A percentile compares a stretch with the other conserved stretches of the same genome.
phyloP scores from a whole-genome alignment of 2,888 invertebrate genomes.

The Gastrophysa polygoni region DNA sequence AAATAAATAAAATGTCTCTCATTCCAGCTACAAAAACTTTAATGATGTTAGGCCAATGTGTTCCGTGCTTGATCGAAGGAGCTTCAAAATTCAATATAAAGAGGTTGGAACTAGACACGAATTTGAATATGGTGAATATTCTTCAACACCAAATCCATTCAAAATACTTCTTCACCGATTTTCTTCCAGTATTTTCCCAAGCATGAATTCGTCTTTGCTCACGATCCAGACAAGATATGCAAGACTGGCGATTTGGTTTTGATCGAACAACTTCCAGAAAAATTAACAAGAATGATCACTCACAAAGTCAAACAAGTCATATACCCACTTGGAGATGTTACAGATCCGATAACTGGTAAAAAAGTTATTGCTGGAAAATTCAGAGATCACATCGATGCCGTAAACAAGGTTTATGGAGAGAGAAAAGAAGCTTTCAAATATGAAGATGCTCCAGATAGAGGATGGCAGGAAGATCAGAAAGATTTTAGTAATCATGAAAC shows the following conservation, averaged over 20 bases:
- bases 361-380: conserved; percentile 75
- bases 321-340: conserved; percentile 81
- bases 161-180: conserved; percentile 12
- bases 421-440: conserved; percentile 74
- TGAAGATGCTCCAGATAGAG: conserved; percentile 76
- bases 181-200: conserved; percentile 77
- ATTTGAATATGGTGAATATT: conserved; percentile 74
- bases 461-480: conserved; percentile 80
- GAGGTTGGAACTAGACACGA: conserved; percentile 74
- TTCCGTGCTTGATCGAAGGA: conserved; percentile 78
- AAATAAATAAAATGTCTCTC: conserved; percentile 42
- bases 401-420: conserved; percentile 73
- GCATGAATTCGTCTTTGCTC: conserved; percentile 74
- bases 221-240: conserved; percentile 77
- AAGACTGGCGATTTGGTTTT: conserved; percentile 85
- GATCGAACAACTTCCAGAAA: conserved; percentile 74
- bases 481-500: conserved; percentile 81
- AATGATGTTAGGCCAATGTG: conserved; percentile 76
- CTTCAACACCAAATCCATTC: no score
- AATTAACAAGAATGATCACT: conserved; percentile 76
- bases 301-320: conserved; percentile 81
- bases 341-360: conserved; percentile 85
- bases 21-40: conserved; percentile 61
- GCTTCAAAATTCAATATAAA: conserved; percentile 80
- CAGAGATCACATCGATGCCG: conserved; percentile 74